Percentiles rank a stretch among this genome's conserved stretches.
Evolutionary conservation across 1,140 invertebrate species (phyloP).

Genomic region (Camponotus floridanus): DNA sequence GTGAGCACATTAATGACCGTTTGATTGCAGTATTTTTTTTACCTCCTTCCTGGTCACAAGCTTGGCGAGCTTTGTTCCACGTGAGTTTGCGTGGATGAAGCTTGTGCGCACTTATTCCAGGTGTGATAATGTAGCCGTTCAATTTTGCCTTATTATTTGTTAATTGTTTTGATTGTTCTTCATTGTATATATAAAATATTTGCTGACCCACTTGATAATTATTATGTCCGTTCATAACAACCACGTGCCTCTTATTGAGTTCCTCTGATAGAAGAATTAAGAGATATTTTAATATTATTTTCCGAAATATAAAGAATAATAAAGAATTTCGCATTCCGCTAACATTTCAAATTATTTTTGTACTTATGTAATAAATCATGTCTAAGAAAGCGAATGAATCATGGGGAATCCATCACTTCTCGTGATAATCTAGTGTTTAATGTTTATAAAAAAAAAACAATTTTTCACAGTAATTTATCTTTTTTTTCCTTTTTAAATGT

Average conservation of each 20-base stretch:
- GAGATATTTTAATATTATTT: neutral
- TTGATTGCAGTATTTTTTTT: neutral
- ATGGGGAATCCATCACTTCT: neutral
- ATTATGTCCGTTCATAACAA: neutral
- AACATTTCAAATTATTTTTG: neutral
- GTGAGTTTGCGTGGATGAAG: conserved; percentile 14
- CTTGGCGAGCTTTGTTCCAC: conserved; percentile 53
- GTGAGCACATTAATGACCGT: neutral
- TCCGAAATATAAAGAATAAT: neutral
- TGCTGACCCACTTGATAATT: conserved; percentile 40
- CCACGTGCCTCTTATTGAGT: neutral
- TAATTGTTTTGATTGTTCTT: neutral
- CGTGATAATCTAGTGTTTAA: neutral
- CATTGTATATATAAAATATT: conserved; percentile 19
- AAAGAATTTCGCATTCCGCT: neutral
- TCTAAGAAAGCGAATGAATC: neutral
- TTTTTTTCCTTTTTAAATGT: neutral
- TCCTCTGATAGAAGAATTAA: neutral
- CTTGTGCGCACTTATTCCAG: conserved; percentile 37
- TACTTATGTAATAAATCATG: neutral
- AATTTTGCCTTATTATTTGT: neutral
- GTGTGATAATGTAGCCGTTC: conserved; percentile 2
- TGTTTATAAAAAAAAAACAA: neutral
- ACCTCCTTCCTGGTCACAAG: conserved; percentile 62
- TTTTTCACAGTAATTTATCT: no score